These are phyloP conservation scores for Stegodyphus dumicola DNA, from an alignment of 1,140 invertebrate genomes.

Conservation along the genomic window DNA sequence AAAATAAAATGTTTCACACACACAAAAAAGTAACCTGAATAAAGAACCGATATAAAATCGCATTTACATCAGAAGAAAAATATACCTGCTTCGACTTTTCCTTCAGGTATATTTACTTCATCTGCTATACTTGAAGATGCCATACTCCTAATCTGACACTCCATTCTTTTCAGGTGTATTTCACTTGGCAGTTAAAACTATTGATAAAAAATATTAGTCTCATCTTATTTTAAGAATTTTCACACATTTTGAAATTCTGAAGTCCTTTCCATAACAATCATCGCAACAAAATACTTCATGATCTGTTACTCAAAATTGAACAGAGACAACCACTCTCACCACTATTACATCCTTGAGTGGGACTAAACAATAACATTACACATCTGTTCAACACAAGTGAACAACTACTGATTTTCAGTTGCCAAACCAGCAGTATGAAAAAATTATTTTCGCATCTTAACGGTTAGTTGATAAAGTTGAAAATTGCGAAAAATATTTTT, in stretches of 20 bases:
- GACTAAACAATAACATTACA: conserved; percentile 42
- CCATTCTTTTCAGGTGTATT: conserved; percentile 14
- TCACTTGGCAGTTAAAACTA: no score
- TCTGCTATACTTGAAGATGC: conserved; percentile 13
- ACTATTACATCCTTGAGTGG: background rate
- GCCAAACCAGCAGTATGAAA: background rate
- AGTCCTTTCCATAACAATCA: no score
- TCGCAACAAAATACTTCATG: no score
- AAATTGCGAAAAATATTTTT: no score
- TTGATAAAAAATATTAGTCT: no score
- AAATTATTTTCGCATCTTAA: no score
- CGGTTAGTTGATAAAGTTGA: no score
- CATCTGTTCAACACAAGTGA: conserved; percentile 5
- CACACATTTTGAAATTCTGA: background rate
- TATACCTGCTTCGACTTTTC: conserved; percentile 54
- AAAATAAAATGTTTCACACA: no score
- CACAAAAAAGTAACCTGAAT: no score
- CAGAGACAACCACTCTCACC: no score
- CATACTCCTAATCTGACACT: conserved; percentile 45
- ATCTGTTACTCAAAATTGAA: no score
- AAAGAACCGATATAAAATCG: no score
- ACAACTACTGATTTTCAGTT: background rate
- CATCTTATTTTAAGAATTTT: background rate
- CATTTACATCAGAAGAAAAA: background rate
- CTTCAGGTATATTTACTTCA: conserved; percentile 45